Percentiles rank a stretch among this genome's conserved stretches.
Conservation (phyloP, 2,888 invertebrate genomes). For the Archips xylosteana region DNA sequence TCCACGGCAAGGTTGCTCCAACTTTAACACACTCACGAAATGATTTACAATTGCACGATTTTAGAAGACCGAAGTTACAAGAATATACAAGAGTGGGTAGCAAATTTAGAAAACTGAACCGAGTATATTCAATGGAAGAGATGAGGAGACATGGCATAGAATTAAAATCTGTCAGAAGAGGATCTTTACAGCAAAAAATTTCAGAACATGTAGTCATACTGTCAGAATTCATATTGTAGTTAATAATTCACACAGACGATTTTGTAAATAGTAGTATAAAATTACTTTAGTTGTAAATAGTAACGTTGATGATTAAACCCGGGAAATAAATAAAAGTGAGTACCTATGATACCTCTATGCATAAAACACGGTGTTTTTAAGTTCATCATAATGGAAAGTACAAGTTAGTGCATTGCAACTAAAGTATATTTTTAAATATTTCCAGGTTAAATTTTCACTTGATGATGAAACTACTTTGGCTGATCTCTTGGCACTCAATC, state of each 20-base stretch:
- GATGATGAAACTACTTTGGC: constrained; percentile 94
- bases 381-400: neutral
- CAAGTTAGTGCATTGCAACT: neutral
- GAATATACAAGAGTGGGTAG: constrained; percentile 52
- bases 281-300: constrained; percentile 9
- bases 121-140: constrained; percentile 66
- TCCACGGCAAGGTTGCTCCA: constrained; percentile 40
- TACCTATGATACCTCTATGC: neutral
- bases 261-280: constrained; percentile 45
- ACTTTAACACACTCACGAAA: constrained; percentile 44
- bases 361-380: neutral
- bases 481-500: constrained; percentile 93
- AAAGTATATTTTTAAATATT: constrained; percentile 21
- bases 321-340: neutral
- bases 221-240: constrained; percentile 73
- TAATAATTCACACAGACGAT: constrained; percentile 18
- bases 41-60: constrained; percentile 66
- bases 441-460: constrained; percentile 91
- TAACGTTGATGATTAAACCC: neutral
- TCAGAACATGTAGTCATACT: constrained; percentile 61
- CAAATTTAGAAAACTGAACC: constrained; percentile 61
- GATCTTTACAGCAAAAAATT: constrained; percentile 53
- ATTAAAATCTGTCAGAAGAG: constrained; percentile 50
- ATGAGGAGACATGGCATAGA: constrained; percentile 64
- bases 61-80: constrained; percentile 64